A percentile compares a stretch with the other conserved stretches of the same genome.
These are phyloP conservation scores for Ligdia adustata DNA, from an alignment of 2,888 invertebrate species.

Conservation along the genomic window DNA sequence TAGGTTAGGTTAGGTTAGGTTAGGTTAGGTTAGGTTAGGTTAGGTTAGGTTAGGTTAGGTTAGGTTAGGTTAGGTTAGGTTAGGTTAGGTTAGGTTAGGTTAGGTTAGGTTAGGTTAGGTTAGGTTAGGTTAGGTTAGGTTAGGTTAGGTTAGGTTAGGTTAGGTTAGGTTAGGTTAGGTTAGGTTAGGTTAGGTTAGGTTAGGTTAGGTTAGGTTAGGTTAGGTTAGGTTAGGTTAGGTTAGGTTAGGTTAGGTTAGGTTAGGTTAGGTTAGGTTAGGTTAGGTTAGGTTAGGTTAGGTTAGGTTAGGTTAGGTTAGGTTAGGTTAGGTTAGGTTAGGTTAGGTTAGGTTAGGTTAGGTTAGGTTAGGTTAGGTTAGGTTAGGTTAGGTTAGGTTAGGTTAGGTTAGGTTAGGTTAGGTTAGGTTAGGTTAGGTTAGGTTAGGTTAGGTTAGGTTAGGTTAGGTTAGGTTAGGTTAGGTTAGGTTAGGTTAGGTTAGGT, in stretches of 20 bases:
- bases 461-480: no score
- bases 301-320: no score
- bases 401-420: no score
- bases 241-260: constrained; percentile 12
- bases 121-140: constrained; percentile 6
- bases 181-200: constrained; percentile 6
- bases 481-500: no score
- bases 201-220: constrained; percentile 6
- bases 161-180: constrained; percentile 6
- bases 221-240: constrained; percentile 15
- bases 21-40: constrained; percentile 6
- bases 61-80: constrained; percentile 6
- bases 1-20: constrained; percentile 6
- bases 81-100: constrained; percentile 6
- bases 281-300: no score
- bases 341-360: no score
- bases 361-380: no score
- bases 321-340: no score
- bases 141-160: constrained; percentile 5
- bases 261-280: no score
- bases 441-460: no score
- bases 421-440: not conserved
- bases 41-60: constrained; percentile 6
- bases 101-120: constrained; percentile 6
- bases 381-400: no score